These are phyloP conservation scores for Trichonephila inaurata DNA, from an alignment of 1,140 invertebrate species.

Conservation along the genomic window DNA sequence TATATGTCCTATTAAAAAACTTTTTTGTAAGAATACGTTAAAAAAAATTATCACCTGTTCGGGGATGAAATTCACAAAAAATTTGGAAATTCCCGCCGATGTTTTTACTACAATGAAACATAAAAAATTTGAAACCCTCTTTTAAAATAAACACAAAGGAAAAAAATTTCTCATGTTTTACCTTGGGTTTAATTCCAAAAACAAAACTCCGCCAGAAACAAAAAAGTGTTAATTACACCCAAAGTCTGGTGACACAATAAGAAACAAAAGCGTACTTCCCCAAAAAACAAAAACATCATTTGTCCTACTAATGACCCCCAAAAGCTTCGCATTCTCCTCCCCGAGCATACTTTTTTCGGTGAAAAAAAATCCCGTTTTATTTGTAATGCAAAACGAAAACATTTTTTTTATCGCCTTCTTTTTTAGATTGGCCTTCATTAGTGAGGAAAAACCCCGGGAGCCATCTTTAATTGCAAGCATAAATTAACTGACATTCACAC, in stretches of 20 bases:
- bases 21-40: no score
- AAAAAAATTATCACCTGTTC: no score
- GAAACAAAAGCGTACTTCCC: not conserved
- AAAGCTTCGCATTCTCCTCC: not conserved
- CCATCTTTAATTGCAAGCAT: not conserved
- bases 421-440: not conserved
- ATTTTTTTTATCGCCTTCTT: not conserved
- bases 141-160: not conserved
- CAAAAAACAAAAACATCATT: not conserved
- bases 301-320: not conserved
- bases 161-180: not conserved
- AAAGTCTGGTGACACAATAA: not conserved
- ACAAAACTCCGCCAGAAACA: not conserved
- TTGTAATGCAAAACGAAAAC: conserved; percentile 7
- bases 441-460: not conserved
- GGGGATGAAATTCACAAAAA: no score
- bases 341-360: not conserved
- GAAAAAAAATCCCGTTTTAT: conserved; percentile 1
- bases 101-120: not conserved
- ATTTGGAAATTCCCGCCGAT: no score
- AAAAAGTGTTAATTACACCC: not conserved
- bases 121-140: not conserved
- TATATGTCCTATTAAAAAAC: no score
- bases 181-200: conserved; percentile 16
- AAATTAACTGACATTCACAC: no score